Percentiles rank a stretch among this genome's conserved stretches.
These are phyloP conservation scores for Brenthis hecate DNA, from an alignment of 2,888 invertebrate species.

Conservation along the genomic window DNA sequence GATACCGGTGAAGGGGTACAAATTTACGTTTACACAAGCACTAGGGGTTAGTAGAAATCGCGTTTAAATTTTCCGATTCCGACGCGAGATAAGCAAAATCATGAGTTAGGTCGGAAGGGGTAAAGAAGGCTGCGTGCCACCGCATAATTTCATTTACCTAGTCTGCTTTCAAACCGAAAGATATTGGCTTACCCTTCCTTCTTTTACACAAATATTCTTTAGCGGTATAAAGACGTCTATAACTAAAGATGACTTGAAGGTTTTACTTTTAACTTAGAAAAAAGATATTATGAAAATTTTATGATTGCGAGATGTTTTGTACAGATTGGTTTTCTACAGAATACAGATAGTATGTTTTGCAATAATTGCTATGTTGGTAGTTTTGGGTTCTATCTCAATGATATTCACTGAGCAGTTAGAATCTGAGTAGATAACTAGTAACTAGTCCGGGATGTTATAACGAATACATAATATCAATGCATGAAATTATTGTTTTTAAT, in stretches of 20 bases:
- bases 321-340: too few relatives aligned
- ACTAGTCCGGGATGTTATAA: too few relatives aligned
- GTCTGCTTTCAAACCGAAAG: slow-evolving; percentile 51
- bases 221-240: slow-evolving; percentile 14
- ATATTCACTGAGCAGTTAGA: too few relatives aligned
- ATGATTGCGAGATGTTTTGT: too few relatives aligned
- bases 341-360: too few relatives aligned
- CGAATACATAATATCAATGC: too few relatives aligned
- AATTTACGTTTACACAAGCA: slow-evolving; percentile 64
- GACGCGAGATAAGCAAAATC: slow-evolving; percentile 78
- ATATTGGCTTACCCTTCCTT: slow-evolving; percentile 42
- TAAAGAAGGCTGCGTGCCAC: slow-evolving; percentile 76
- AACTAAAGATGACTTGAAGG: slow-evolving; percentile 10
- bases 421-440: too few relatives aligned
- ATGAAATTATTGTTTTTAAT: too few relatives aligned
- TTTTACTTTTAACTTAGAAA: too few relatives aligned
- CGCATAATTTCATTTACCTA: slow-evolving; percentile 74
- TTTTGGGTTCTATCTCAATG: too few relatives aligned
- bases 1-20: slow-evolving; percentile 54
- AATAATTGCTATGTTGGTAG: too few relatives aligned
- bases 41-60: slow-evolving; percentile 68
- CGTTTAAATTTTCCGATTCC: slow-evolving; percentile 77
- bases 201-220: slow-evolving; percentile 41
- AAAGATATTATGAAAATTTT: too few relatives aligned
- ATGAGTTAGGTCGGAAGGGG: slow-evolving; percentile 77